Percentiles rank a stretch among this genome's conserved stretches.
phyloP scores from a whole-genome alignment of 2,113 vertebrate genomes.

The Motacilla alba region DNA sequence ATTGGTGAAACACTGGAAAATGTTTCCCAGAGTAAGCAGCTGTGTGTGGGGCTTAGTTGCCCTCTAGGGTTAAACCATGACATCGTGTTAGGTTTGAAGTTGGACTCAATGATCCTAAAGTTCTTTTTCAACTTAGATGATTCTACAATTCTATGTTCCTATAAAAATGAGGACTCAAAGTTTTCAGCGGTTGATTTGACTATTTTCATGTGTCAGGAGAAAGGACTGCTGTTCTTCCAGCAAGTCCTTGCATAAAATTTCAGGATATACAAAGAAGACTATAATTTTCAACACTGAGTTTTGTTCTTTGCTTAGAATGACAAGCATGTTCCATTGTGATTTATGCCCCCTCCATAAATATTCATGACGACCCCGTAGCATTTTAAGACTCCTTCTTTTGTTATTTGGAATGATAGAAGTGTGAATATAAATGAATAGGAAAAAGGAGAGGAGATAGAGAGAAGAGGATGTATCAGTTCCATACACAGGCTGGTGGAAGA shows the following conservation, averaged over 20 bases:
- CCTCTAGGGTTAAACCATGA: not conserved
- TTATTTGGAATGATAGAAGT: not conserved
- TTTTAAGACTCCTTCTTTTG: not conserved
- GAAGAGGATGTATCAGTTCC: not conserved
- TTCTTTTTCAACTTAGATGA: not conserved
- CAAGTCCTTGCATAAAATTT: not conserved
- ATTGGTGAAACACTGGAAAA: not conserved
- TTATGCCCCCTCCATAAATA: not conserved
- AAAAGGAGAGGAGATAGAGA: not conserved
- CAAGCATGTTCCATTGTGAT: not conserved
- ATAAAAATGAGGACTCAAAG: not conserved
- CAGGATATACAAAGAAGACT: not conserved
- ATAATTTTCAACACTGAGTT: not conserved
- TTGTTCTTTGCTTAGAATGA: not conserved
- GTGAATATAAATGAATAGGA: not conserved
- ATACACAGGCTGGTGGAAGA: not conserved
- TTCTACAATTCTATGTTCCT: not conserved
- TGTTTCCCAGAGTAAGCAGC: accelerated
- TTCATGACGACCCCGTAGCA: not conserved
- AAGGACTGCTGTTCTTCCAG: not conserved
- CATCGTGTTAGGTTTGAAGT: not conserved
- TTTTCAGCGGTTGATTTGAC: not conserved
- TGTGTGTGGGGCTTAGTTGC: not conserved
- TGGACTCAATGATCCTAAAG: not conserved
- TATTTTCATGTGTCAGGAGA: not conserved